Evolutionary conservation across 2,113 vertebrate species (phyloP), one percentile per base, ranked within the genome.

Genomic region (Rhinoptilus africanus): DNA sequence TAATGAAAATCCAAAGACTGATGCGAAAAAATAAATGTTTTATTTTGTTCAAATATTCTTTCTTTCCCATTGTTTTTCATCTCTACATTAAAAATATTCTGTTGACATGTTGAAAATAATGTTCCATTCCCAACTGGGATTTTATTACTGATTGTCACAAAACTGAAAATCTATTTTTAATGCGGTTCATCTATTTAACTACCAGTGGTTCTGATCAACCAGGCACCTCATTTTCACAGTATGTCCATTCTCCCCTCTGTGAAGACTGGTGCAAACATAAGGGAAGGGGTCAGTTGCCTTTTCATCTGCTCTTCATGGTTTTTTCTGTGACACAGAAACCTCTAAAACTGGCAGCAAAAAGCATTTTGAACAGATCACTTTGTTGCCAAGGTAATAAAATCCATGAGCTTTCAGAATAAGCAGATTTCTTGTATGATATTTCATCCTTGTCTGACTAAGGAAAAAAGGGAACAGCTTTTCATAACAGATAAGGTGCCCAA

Each of bases 321-420:
- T 89, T 92, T 92, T 50, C 56, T 81, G 56, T 81, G 84, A 59
- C 76, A 95, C 30, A 77, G 60, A 92, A 90, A 81, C 22, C 77
- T 77, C 60, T 78, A 39, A 94, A 96, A 92, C 73, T 85, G 41
- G 19, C 66, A 92, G 64, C n/a, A 89, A 81, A 89, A 84, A 78
- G 19, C 39, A 67, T n/a, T 87, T 84, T 78, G 68, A 91, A 92
- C 79, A 84, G 74, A 94, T 62, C 51, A 72, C 30, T 92, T 97
- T 78, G 76, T 94, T 96, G 48, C 87, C 73, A 95, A 89, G 89
- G 89, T 64, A 96, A 91, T 94, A 91, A 87, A 96, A 92, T 67
- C 22, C 47, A 67, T 20, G 47, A 63, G 59, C 37, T 92, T 93
- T 85, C 78, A 93, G 80, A 96, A 91, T 91, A 89, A 94, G 56